A percentile compares a stretch with the other conserved stretches of the same genome.
phyloP scores from a whole-genome alignment of 2,888 invertebrate genomes.

The Synanthedon andrenaeformis region DNA sequence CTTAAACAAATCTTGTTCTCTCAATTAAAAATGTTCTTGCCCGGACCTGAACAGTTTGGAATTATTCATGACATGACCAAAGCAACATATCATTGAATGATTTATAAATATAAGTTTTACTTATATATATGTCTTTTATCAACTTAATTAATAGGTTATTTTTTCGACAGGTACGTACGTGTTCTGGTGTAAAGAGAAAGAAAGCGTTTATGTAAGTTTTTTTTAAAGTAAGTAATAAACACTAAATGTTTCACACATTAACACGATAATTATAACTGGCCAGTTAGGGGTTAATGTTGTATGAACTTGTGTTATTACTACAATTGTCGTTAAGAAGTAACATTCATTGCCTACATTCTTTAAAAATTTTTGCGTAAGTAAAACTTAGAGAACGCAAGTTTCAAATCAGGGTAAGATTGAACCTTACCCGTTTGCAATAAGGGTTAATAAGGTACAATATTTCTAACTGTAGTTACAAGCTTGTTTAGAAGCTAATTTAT shows the following conservation, averaged over 20 bases:
- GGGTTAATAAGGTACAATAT: too few species aligned
- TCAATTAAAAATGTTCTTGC: slow-evolving; percentile 54
- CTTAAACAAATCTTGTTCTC: slow-evolving; percentile 48
- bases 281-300: slow-evolving; percentile 2
- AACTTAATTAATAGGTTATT: slow-evolving; percentile 20
- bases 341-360: background rate
- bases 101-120: slow-evolving; percentile 18
- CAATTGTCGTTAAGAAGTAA: slow-evolving; percentile 1
- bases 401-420: too few species aligned
- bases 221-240: background rate
- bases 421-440: too few species aligned
- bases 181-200: slow-evolving; percentile 1
- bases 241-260: slow-evolving; percentile 1
- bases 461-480: too few species aligned
- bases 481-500: too few species aligned
- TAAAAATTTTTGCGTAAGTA: background rate
- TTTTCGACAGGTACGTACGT: slow-evolving; percentile 17
- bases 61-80: slow-evolving; percentile 54
- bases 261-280: slow-evolving; percentile 1
- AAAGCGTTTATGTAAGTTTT: slow-evolving; percentile 6
- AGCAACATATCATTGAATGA: slow-evolving; percentile 36
- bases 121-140: slow-evolving; percentile 14
- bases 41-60: slow-evolving; percentile 43
- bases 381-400: too few species aligned
- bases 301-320: slow-evolving; percentile 3